These are phyloP conservation scores for Drosophila simulans DNA, from an alignment of 1,140 invertebrate species.

Conservation along the genomic window DNA sequence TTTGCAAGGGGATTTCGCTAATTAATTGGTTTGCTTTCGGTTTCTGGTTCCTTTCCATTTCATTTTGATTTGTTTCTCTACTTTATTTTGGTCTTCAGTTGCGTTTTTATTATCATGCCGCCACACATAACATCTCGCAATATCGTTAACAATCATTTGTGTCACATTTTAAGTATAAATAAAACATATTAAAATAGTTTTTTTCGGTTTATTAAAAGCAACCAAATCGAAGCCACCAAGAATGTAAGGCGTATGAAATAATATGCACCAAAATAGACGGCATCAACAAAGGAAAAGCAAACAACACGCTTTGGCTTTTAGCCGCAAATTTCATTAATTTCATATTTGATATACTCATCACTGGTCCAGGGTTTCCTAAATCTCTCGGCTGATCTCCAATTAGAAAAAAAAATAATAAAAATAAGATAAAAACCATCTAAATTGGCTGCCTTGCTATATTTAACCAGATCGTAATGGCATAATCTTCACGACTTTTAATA, in stretches of 20 bases:
- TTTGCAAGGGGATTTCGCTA: constrained; percentile 40
- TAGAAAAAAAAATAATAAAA: neutral
- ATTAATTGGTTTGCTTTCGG: constrained; percentile 70
- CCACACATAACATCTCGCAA: constrained; percentile 18
- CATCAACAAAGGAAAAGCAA: constrained; percentile 25
- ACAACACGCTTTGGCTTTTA: constrained; percentile 13
- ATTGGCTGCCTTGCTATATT: constrained; percentile 17
- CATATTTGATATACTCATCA: constrained; percentile 18
- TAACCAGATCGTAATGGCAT: constrained; percentile 1
- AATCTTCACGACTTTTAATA: neutral
- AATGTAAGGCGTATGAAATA: constrained; percentile 63
- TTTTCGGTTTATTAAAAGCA: constrained; percentile 52
- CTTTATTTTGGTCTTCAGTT: constrained; percentile 47
- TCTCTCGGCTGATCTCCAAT: neutral
- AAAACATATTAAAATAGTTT: constrained; percentile 81
- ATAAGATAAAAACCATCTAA: neutral
- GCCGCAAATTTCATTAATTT: constrained; percentile 55
- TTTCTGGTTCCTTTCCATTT: constrained; percentile 21
- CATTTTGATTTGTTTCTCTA: constrained; percentile 33
- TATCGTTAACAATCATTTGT: constrained; percentile 80
- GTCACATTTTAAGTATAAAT: constrained; percentile 75
- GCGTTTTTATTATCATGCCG: constrained; percentile 16
- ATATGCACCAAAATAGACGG: constrained; percentile 68
- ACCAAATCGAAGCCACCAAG: constrained; percentile 2
- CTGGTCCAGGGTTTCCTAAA: constrained; percentile 13